Conservation (phyloP, 2,888 invertebrate genomes). For the Apamea monoglypha region DNA sequence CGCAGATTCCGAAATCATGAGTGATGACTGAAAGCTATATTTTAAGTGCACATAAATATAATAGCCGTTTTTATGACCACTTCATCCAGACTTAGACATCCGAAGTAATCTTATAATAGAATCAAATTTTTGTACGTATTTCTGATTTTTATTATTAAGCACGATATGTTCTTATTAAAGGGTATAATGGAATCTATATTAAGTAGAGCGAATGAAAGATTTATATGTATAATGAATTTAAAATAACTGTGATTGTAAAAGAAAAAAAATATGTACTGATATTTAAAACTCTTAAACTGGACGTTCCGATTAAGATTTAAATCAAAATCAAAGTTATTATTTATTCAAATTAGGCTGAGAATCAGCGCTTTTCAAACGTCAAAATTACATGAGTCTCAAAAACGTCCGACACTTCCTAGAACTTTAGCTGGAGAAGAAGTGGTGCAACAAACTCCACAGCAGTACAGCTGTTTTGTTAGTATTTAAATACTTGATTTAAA, state of each 20-base stretch:
- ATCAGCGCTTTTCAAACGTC: too few relatives aligned
- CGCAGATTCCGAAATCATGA: slow-evolving; percentile 37
- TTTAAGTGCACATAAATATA: slow-evolving; percentile 19
- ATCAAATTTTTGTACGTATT: not conserved
- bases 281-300: not conserved
- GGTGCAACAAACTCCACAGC: too few relatives aligned
- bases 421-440: too few relatives aligned
- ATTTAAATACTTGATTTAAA: too few relatives aligned
- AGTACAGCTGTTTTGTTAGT: too few relatives aligned
- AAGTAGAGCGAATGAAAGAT: not conserved
- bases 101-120: not conserved
- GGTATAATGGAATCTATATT: not conserved
- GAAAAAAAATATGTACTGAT: not conserved
- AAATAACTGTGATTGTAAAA: not conserved
- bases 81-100: slow-evolving; percentile 3
- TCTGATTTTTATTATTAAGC: not conserved
- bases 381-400: too few relatives aligned
- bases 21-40: slow-evolving; percentile 7
- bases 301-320: not conserved
- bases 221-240: not conserved
- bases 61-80: slow-evolving; percentile 4
- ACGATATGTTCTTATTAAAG: not conserved
- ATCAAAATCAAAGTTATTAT: too few relatives aligned
- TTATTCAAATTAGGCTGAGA: too few relatives aligned
- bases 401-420: too few relatives aligned